Evolutionary conservation across 2,113 vertebrate species (phyloP).

Genomic region (Stictonetta naevosa): DNA sequence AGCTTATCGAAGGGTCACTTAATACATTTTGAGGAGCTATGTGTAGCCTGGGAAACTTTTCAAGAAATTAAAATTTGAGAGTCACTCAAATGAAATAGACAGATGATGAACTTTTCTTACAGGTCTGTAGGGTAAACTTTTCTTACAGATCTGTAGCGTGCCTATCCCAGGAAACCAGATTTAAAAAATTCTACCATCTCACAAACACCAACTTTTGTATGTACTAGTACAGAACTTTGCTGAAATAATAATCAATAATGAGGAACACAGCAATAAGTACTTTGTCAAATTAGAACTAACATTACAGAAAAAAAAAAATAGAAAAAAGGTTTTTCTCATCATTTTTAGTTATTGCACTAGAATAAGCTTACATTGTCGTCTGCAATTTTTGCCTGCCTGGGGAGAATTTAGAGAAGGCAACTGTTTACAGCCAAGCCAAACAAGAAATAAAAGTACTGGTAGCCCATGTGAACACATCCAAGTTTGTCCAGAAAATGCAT

Average conservation of each 20-base stretch:
- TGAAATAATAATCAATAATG: background rate
- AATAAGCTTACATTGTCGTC: background rate
- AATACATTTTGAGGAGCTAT: background rate
- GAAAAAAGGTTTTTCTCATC: background rate
- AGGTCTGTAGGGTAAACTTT: background rate
- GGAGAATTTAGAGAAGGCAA: background rate
- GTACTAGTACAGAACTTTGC: background rate
- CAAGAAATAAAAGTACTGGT: background rate
- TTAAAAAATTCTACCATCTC: background rate
- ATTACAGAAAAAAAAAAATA: background rate
- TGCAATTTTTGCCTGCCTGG: background rate
- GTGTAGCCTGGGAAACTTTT: background rate
- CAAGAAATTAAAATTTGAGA: background rate
- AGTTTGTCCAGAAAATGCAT: constrained; percentile 7
- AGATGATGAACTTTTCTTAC: background rate
- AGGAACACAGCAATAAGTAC: background rate
- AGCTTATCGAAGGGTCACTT: background rate
- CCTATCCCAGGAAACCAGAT: background rate
- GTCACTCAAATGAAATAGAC: background rate
- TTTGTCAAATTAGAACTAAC: background rate
- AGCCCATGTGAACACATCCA: background rate
- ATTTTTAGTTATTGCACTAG: background rate
- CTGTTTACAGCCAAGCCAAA: background rate
- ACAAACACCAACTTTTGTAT: background rate
- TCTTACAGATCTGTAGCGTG: background rate